phyloP scores from a whole-genome alignment of 2,888 invertebrate species.

The Agrotis puta region DNA sequence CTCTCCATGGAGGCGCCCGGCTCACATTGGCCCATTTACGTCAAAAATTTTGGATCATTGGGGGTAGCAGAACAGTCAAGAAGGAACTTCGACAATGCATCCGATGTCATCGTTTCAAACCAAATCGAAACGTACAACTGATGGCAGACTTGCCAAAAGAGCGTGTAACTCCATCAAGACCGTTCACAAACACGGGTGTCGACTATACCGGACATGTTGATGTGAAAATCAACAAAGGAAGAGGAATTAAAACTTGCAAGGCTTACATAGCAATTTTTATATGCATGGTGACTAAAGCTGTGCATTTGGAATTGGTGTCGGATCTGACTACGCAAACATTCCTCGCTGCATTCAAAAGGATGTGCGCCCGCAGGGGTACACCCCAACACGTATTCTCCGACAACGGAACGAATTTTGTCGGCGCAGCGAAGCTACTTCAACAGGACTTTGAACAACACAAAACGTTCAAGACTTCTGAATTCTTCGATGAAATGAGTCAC shows the following conservation, averaged over 20 bases:
- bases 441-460: background rate
- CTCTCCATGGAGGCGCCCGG: too few relatives aligned
- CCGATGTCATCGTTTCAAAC: conserved; percentile 22
- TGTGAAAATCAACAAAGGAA: conserved; percentile 34
- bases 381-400: background rate
- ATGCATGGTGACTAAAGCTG: too few relatives aligned
- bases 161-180: background rate
- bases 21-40: too few relatives aligned
- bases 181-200: conserved; percentile 1
- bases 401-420: conserved; percentile 1
- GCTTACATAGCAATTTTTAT: conserved; percentile 3
- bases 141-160: conserved; percentile 23
- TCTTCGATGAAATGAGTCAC: background rate
- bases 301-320: too few relatives aligned
- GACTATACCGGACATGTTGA: conserved; percentile 37
- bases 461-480: background rate
- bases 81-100: conserved; percentile 30
- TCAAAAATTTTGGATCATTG: too few relatives aligned
- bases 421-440: background rate
- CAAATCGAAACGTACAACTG: conserved; percentile 10
- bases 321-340: too few relatives aligned
- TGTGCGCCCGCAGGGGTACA: background rate
- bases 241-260: conserved; percentile 25
- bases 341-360: too few relatives aligned
- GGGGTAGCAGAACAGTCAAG: too few relatives aligned